Base-by-base conservation (phyloP, 2,888 invertebrate genomes). In the Apantesis nais region DNA sequence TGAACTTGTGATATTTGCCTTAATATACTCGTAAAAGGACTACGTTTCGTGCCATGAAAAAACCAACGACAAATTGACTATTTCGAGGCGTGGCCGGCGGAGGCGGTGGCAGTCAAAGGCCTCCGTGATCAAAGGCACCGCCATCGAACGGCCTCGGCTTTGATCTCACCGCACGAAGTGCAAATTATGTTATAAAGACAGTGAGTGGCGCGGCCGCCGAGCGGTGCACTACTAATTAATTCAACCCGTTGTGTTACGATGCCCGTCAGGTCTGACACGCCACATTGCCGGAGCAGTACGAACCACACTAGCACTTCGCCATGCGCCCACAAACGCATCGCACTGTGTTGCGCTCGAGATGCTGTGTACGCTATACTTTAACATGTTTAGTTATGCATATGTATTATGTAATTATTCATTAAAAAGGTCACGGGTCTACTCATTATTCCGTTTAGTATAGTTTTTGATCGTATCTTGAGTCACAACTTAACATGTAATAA, bases 101-200 rank as follows among this genome's bases (percentile, higher is more conserved):
- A 89, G 92, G 93, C 93, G 93, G 94, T 91, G 86, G 88, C 89
- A 87, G 84, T 93, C 93, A 94, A 95, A 94, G 93, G 93, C 92
- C 88, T 88, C 84, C 84, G 88, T 91, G 94, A 95, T 95, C 94
- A 95, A 95, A 95, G 93, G 92, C 87, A 87, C 95, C 95, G 95
- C 90, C 92, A 89, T 88, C 91, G 90, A 90, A 86, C 86, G 89
- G 91, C 89, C 89, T 88, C 85, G 82, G 87, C 95, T 95, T 95
- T 95, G 95, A 95, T 94, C 92, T 93, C 86, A 87, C 95, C 94
- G 95, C 94, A 88, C 89, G 91, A 94, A 95, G 95, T 95, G 95
- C 95, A 95, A 95, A 95, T 95, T 95, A 95, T 95, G 94, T 94
- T 95, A 94, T 95, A 94, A 94, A 94, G 94, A 93, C 93, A 92